phyloP scores from a whole-genome alignment of 2,113 vertebrate genomes.

The Anser brachyrhynchus region DNA sequence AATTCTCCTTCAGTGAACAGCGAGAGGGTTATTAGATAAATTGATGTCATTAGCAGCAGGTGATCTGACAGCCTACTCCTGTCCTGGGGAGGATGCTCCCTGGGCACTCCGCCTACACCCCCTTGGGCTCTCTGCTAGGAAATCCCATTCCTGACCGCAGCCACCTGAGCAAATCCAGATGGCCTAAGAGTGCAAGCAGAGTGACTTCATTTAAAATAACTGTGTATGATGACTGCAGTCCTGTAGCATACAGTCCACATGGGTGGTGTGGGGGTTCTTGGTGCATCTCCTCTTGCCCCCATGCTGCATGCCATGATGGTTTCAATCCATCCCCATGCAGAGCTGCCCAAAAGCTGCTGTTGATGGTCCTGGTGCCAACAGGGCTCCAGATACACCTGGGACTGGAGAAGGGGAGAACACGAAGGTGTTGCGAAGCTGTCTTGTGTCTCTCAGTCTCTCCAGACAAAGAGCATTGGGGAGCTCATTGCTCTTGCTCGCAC shows the following conservation, averaged over 20 bases:
- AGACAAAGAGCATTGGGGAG: not conserved
- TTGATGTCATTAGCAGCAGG: not conserved
- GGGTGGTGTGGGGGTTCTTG: not conserved
- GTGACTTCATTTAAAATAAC: not conserved
- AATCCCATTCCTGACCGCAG: not conserved
- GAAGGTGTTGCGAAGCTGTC: not conserved
- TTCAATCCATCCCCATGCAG: accelerated
- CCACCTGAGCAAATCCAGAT: not conserved
- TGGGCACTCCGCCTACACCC: not conserved
- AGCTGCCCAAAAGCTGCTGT: not conserved
- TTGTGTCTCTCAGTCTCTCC: not conserved
- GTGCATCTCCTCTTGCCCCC: not conserved
- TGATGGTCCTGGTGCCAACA: not conserved
- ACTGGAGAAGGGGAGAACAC: not conserved
- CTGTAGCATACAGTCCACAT: not conserved
- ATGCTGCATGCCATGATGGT: not conserved
- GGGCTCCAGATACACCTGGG: not conserved
- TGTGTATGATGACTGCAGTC: too few relatives aligned
- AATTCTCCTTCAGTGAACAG: not conserved
- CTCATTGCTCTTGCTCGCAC: not conserved
- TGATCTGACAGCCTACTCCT: not conserved
- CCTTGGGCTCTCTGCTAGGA: not conserved
- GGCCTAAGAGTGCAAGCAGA: not conserved
- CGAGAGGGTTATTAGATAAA: not conserved
- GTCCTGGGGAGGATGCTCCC: not conserved